These are phyloP conservation scores for Chelonus formosanus DNA, from an alignment of 2,888 invertebrate genomes.

Conservation along the genomic window DNA sequence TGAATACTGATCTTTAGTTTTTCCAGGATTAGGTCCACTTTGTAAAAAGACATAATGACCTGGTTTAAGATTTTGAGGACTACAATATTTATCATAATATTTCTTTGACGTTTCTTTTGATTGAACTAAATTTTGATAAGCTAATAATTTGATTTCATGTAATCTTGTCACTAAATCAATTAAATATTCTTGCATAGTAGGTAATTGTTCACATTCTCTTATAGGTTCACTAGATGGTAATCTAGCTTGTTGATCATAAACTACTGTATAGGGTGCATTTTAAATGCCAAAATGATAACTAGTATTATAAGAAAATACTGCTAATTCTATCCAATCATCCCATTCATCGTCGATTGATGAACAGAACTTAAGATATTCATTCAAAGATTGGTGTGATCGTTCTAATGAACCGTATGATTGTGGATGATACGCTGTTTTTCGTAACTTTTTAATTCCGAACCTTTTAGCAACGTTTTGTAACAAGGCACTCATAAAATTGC, in stretches of 20 bases:
- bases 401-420: slow-evolving; percentile 41
- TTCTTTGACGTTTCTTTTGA: slow-evolving; percentile 28
- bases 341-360: slow-evolving; percentile 31
- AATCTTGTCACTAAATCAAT: not conserved
- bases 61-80: slow-evolving; percentile 25
- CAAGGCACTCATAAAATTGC: slow-evolving; percentile 26
- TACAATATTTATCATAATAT: slow-evolving; percentile 33
- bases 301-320: slow-evolving; percentile 29
- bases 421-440: slow-evolving; percentile 39
- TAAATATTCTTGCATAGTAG: slow-evolving; percentile 21
- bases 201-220: slow-evolving; percentile 14
- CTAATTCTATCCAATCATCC: slow-evolving; percentile 38
- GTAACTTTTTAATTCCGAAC: slow-evolving; percentile 38
- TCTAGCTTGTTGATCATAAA: no score
- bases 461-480: slow-evolving; percentile 36
- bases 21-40: slow-evolving; percentile 27
- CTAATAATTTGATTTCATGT: slow-evolving; percentile 10
- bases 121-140: slow-evolving; percentile 26
- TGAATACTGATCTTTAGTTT: slow-evolving; percentile 3
- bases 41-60: no score
- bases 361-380: slow-evolving; percentile 41
- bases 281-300: no score
- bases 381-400: slow-evolving; percentile 37
- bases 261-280: no score
- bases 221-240: no score